These are phyloP conservation scores for Pterocles gutturalis DNA, from an alignment of 2,113 vertebrate species.

Conservation along the genomic window DNA sequence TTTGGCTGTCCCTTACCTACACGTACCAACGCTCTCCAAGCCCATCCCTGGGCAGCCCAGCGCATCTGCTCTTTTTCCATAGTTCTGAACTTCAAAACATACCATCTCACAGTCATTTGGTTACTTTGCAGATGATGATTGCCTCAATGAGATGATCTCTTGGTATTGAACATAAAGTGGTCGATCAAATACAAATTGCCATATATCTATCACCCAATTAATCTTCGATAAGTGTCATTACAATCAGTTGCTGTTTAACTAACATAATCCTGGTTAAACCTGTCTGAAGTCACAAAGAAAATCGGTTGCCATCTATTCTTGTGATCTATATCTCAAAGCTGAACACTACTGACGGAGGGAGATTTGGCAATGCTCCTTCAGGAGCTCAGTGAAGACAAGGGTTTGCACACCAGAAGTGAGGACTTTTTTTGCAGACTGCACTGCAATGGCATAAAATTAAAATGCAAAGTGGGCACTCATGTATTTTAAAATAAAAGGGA, in stretches of 20 bases:
- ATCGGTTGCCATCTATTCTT: not conserved
- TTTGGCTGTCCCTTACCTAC: not conserved
- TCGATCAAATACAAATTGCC: not conserved
- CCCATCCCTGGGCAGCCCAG: not conserved
- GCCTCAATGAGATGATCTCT: not conserved
- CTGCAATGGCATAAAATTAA: not conserved
- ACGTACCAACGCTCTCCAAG: not conserved
- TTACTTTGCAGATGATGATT: not conserved
- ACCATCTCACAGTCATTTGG: not conserved
- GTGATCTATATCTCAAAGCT: not conserved
- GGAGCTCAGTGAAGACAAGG: not conserved
- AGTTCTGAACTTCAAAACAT: not conserved
- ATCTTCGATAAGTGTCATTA: not conserved
- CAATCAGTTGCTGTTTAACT: not conserved
- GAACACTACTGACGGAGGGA: rapidly evolving
- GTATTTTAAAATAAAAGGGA: not conserved
- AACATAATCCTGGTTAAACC: not conserved
- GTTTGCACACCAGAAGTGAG: not conserved
- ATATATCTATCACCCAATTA: not conserved
- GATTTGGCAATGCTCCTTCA: not conserved
- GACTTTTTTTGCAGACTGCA: not conserved
- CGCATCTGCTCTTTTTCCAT: not conserved
- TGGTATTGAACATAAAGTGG: not conserved
- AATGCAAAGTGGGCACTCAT: not conserved
- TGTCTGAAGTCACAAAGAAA: not conserved